A percentile compares a stretch with the other conserved stretches of the same genome.
Conservation (phyloP, 1,140 invertebrate species). For the Sycophaga agraensis region DNA sequence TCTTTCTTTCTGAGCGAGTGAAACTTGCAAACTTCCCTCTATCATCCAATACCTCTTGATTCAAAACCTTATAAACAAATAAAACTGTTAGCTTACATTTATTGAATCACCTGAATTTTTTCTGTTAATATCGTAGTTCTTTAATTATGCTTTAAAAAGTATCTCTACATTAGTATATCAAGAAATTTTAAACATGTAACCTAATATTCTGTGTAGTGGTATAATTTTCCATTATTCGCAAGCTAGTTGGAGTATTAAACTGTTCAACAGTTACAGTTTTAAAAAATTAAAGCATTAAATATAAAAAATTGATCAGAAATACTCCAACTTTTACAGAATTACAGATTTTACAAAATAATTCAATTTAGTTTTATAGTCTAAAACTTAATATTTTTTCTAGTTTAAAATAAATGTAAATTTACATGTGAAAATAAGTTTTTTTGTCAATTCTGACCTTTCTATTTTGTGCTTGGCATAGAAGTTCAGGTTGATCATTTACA, state of each 20-base stretch:
- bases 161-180: constrained; percentile 10
- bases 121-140: constrained; percentile 5
- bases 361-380: constrained; percentile 15
- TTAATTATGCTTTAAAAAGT: constrained; percentile 12
- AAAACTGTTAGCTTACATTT: constrained; percentile 57
- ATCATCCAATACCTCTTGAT: constrained; percentile 62
- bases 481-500: constrained; percentile 6
- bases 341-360: constrained; percentile 38
- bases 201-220: not conserved
- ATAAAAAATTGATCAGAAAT: constrained; percentile 36
- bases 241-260: constrained; percentile 27
- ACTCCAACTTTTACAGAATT: constrained; percentile 54
- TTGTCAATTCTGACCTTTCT: constrained; percentile 50
- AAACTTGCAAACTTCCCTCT: constrained; percentile 60
- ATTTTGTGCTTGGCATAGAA: constrained; percentile 38
- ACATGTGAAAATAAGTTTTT: constrained; percentile 45
- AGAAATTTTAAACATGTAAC: constrained; percentile 15
- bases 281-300: constrained; percentile 20
- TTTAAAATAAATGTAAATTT: constrained; percentile 31
- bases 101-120: constrained; percentile 33
- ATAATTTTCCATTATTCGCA: constrained; percentile 17
- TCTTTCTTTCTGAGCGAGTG: constrained; percentile 46
- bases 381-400: constrained; percentile 36
- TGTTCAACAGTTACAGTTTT: constrained; percentile 13
- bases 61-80: constrained; percentile 62